Conservation (phyloP, 1,140 invertebrate genomes). For the Solen grandis region DNA sequence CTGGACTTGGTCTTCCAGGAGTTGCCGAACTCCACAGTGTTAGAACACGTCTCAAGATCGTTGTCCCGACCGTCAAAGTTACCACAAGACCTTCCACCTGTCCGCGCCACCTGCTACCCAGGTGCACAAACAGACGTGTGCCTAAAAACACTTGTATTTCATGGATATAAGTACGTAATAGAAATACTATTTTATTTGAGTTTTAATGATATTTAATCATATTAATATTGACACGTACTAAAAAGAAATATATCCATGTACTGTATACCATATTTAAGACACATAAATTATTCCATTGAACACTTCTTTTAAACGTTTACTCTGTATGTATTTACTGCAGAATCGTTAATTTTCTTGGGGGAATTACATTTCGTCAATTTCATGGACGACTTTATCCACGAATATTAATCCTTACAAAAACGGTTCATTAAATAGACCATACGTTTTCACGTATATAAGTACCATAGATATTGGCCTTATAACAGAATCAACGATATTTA, state of each 20-base stretch:
- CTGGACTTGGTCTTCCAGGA: conserved; percentile 50
- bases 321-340: too few species aligned
- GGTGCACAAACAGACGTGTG: conserved; percentile 56
- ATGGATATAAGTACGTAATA: not conserved
- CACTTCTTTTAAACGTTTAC: too few species aligned
- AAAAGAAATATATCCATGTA: not conserved
- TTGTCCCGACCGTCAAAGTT: conserved; percentile 48
- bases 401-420: too few species aligned
- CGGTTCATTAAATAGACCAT: too few species aligned
- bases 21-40: conserved; percentile 51
- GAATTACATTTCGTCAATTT: too few species aligned
- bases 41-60: conserved; percentile 40
- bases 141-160: conserved; percentile 23
- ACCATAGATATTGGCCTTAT: too few species aligned
- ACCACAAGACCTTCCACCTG: conserved; percentile 59
- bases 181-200: not conserved
- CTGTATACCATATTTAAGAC: not conserved
- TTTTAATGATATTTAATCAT: not conserved
- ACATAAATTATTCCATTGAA: too few species aligned
- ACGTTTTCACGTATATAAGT: too few species aligned
- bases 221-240: not conserved
- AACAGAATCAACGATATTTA: too few species aligned
- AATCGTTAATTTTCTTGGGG: too few species aligned
- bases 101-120: conserved; percentile 38
- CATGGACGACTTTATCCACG: too few species aligned